These are phyloP conservation scores for Dioctria rufipes DNA, from an alignment of 2,888 invertebrate genomes.

Conservation along the genomic window DNA sequence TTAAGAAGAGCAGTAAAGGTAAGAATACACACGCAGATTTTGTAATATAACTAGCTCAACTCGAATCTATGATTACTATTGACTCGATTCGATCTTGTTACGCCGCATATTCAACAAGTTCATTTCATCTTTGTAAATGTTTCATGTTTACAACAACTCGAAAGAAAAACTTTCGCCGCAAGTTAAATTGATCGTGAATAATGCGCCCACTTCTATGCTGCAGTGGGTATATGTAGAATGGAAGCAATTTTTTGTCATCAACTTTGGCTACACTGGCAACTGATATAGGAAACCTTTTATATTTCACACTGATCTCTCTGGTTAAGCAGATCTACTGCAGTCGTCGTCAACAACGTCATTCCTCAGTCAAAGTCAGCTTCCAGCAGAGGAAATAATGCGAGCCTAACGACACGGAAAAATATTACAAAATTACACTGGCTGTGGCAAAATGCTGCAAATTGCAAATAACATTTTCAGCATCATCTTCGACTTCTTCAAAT, in stretches of 20 bases:
- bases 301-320: no score
- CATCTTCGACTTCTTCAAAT: background rate
- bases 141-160: constrained; percentile 18
- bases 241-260: constrained; percentile 21
- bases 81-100: background rate
- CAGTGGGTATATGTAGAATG: background rate
- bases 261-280: background rate
- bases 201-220: constrained; percentile 20
- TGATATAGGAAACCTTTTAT: no score
- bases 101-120: background rate
- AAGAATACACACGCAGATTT: background rate
- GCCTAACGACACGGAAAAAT: constrained; percentile 31
- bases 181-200: constrained; percentile 41
- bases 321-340: no score
- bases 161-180: constrained; percentile 35
- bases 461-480: constrained; percentile 17
- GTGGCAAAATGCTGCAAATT: background rate
- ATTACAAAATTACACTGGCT: constrained; percentile 32
- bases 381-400: background rate
- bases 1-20: background rate
- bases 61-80: background rate
- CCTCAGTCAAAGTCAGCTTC: background rate
- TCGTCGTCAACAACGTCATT: no score
- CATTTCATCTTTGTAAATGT: constrained; percentile 11
- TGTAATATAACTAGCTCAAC: background rate